These are phyloP conservation scores for Echinometra lucunter DNA, from an alignment of 53 echinoderm and acorn worm species.

Conservation along the genomic window DNA sequence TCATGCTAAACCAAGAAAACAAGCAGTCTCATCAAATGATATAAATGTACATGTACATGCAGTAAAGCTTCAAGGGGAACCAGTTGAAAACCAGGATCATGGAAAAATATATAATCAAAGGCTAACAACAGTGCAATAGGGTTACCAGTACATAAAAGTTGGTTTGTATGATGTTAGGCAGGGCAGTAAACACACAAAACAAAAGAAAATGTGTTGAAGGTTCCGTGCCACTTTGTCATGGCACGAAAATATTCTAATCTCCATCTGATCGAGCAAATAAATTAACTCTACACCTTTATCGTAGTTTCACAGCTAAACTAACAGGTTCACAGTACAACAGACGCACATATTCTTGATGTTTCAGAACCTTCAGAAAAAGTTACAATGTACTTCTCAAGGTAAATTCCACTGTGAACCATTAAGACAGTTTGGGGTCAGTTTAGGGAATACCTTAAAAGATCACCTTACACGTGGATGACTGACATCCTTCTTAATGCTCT, in stretches of 20 bases:
- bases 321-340: too few species aligned
- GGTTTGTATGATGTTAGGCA: neutral
- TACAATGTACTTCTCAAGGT: neutral
- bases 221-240: neutral
- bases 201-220: neutral
- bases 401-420: neutral
- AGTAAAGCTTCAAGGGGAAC: neutral
- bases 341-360: neutral
- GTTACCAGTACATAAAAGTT: neutral
- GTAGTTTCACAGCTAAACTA: neutral
- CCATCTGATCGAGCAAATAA: neutral
- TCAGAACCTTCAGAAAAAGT: neutral
- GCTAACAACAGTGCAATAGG: neutral
- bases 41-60: neutral
- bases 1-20: neutral
- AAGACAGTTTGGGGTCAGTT: neutral
- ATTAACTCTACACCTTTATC: neutral
- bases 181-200: neutral
- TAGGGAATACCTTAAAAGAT: neutral
- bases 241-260: neutral
- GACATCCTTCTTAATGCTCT: neutral
- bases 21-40: neutral
- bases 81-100: neutral
- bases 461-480: neutral
- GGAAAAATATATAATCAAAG: neutral